Conservation (phyloP, 2,797 vertebrate genomes). For the Phalanger gymnotis region DNA sequence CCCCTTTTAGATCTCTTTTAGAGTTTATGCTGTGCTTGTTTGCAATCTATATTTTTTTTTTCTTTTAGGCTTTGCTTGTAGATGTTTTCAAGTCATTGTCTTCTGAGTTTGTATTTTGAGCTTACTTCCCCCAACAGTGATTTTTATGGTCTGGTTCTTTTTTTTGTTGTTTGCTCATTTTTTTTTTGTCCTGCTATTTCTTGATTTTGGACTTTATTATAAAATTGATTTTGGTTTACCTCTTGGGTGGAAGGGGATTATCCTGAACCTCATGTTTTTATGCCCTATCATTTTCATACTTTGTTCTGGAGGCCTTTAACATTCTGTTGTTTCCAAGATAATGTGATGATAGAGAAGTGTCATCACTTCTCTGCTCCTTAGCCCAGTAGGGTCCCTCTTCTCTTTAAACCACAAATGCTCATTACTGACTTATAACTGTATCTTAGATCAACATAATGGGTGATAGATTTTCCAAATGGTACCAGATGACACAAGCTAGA, state of each 20-base stretch:
- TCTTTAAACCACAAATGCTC: not conserved
- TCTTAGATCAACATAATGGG: not conserved
- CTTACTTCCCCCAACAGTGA: not conserved
- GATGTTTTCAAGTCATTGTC: not conserved
- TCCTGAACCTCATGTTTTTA: not conserved
- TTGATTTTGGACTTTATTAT: not conserved
- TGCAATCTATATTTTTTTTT: not conserved
- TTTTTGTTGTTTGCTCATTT: not conserved
- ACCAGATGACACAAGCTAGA: too few species aligned
- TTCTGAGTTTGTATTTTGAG: not conserved
- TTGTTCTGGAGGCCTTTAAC: not conserved
- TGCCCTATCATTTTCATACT: not conserved
- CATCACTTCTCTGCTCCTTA: not conserved
- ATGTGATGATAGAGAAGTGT: not conserved
- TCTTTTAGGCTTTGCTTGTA: not conserved
- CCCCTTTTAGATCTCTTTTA: not conserved
- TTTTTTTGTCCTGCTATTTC: not conserved
- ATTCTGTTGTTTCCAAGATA: not conserved
- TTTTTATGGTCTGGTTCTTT: not conserved
- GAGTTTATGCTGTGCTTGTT: not conserved
- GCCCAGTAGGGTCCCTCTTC: accelerated
- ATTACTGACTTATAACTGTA: not conserved
- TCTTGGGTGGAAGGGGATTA: not conserved
- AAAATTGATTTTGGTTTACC: not conserved
- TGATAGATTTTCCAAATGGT: not conserved